These are phyloP conservation scores for Psix sp. DNA, from an alignment of 1,140 invertebrate species.

Conservation along the genomic window DNA sequence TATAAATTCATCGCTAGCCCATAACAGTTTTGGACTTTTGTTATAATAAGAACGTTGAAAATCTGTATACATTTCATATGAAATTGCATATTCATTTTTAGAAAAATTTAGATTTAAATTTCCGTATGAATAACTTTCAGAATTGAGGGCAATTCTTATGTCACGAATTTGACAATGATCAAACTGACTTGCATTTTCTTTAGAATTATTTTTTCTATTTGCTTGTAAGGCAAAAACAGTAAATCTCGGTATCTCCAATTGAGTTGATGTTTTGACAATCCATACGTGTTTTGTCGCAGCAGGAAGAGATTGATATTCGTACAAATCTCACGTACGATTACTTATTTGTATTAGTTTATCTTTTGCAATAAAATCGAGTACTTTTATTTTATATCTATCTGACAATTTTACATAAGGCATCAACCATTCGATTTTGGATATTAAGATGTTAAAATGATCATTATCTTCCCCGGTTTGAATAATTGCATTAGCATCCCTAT, in stretches of 20 bases:
- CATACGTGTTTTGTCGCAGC: slow-evolving; percentile 44
- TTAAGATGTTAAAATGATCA: too few species aligned
- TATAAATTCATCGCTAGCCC: slow-evolving; percentile 24
- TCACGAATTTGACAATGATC: slow-evolving; percentile 27
- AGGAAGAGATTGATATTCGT: slow-evolving; percentile 69
- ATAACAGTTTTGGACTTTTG: slow-evolving; percentile 30
- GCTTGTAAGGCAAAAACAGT: slow-evolving; percentile 58
- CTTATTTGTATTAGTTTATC: slow-evolving; percentile 52
- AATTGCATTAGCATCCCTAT: too few species aligned
- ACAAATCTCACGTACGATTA: slow-evolving; percentile 68
- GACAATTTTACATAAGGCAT: slow-evolving; percentile 18
- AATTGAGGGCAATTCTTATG: slow-evolving; percentile 66
- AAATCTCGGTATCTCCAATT: slow-evolving; percentile 61
- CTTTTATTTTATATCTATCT: too few species aligned
- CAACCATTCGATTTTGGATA: slow-evolving; percentile 7
- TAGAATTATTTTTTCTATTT: slow-evolving; percentile 32
- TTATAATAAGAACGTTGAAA: slow-evolving; percentile 63
- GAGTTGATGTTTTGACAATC: slow-evolving; percentile 33
- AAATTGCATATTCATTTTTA: slow-evolving; percentile 53
- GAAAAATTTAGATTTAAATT: slow-evolving; percentile 62
- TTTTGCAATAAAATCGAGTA: slow-evolving; percentile 5
- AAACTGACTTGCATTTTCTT: slow-evolving; percentile 29
- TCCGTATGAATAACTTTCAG: slow-evolving; percentile 62
- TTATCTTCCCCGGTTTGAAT: too few species aligned
- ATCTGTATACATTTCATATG: slow-evolving; percentile 63